A percentile compares a stretch with the other conserved stretches of the same genome.
phyloP scores from a whole-genome alignment of 2,797 vertebrate species.

The Syndactyla subalaris region DNA sequence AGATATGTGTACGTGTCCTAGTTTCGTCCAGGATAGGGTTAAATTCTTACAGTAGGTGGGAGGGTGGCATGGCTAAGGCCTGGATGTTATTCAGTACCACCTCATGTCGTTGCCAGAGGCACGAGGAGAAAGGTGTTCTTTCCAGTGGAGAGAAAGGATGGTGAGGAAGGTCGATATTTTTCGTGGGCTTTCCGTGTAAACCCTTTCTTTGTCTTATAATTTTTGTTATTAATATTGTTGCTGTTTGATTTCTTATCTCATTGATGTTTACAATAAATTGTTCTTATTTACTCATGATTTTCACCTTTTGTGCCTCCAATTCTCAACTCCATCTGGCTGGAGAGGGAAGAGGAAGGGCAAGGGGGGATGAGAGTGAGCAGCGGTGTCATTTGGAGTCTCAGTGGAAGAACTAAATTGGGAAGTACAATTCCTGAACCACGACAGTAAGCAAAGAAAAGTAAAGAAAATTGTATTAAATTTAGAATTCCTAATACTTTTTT shows the following conservation, averaged over 20 bases:
- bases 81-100: too few relatives aligned
- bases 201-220: fast-evolving
- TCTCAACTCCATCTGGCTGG: background rate
- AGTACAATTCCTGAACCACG: background rate
- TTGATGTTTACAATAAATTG: background rate
- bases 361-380: fast-evolving
- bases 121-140: fast-evolving
- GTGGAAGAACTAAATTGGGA: background rate
- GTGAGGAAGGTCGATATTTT: background rate
- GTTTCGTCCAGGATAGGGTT: background rate
- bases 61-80: background rate
- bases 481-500: background rate
- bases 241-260: background rate
- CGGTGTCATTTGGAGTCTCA: background rate
- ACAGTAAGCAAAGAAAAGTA: background rate
- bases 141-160: fast-evolving
- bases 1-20: fast-evolving
- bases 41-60: background rate
- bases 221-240: background rate
- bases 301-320: background rate
- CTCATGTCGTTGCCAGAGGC: background rate
- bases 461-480: fast-evolving
- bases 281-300: background rate
- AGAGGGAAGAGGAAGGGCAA: background rate
- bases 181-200: fast-evolving